Base-by-base conservation (phyloP, 2,797 vertebrate genomes). In the Spondyliosoma cantharus region DNA sequence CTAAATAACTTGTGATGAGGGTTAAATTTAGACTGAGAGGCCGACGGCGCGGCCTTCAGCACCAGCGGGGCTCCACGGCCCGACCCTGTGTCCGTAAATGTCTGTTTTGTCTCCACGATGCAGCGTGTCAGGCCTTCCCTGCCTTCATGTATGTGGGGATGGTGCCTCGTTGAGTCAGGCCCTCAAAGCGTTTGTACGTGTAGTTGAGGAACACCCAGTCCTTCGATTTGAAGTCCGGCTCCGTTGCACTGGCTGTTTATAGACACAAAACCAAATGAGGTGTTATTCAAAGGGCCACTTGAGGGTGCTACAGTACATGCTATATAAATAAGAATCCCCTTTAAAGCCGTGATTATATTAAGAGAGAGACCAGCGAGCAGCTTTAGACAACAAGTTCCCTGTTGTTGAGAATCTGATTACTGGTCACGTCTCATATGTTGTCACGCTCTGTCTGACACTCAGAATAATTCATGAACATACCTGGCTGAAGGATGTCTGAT, bases 121-220 rank as follows among this genome's bases (percentile, higher is more conserved):
- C 59, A 37, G 56, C 6, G 22, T 16, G 76, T 99, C 95, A 97
- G 76, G 97, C 94, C 85, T 99, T 98, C 81, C 97, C 97, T 0
- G 95, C 95, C 93, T 99, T 98, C 97, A 97, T 98, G 94, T 99
- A 99, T 37, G 95, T 97, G 48, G 98, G 98, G 89, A 99, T 98
- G 25, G 97, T 97, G 88, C 98, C 98, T 54, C 97, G 96, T 87
- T 99, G 97, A 0, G 98, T 99, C 71, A 99, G 93, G 62, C 98
- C 98, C 92, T 99, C 98, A 48, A 99, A 99, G 71, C 98, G 96
- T 86, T 99, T 99, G 95, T 99, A 99, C 14, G 98, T 99, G 71
- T 99, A 99, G 94, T 99, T 99, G 87, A 99, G 96, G 91, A 99
- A 99, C 81, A 99, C 98, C 98, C 98, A 99, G 94, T 99, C 98